Evolutionary conservation across 2,888 invertebrate species (phyloP).

Genomic region (Tribolium freemani): DNA sequence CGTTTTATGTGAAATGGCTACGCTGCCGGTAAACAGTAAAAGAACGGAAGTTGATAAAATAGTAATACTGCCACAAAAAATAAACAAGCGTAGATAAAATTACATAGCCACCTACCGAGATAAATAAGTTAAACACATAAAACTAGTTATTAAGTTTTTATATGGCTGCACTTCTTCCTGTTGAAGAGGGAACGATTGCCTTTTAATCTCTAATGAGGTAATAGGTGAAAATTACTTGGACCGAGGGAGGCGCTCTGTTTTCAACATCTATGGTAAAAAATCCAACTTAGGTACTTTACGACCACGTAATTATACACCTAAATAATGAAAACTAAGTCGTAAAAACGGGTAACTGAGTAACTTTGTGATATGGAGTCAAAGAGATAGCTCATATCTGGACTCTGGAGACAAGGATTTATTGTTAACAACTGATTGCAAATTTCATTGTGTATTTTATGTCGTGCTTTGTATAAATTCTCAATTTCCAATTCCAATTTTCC

Average conservation of each 20-base stretch:
- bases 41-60: conserved; percentile 50
- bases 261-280: neutral
- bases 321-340: conserved; percentile 20
- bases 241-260: neutral
- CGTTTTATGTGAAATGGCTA: neutral
- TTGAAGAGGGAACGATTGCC: conserved; percentile 21
- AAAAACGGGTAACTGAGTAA: conserved; percentile 1
- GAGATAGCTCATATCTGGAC: neutral
- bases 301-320: conserved; percentile 7
- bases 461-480: too few relatives aligned
- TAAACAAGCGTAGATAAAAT: conserved; percentile 48
- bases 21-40: conserved; percentile 43
- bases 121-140: conserved; percentile 49
- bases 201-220: conserved; percentile 35
- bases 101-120: conserved; percentile 48
- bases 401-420: neutral
- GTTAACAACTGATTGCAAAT: too few relatives aligned
- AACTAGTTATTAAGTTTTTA: conserved; percentile 48
- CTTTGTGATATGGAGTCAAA: neutral
- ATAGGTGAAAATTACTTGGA: conserved; percentile 28
- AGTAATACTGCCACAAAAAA: conserved; percentile 42
- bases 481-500: too few relatives aligned
- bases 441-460: too few relatives aligned
- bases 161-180: conserved; percentile 24
- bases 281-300: conserved; percentile 19